phyloP scores from a whole-genome alignment of 1,140 invertebrate species.

The Apis florea region DNA sequence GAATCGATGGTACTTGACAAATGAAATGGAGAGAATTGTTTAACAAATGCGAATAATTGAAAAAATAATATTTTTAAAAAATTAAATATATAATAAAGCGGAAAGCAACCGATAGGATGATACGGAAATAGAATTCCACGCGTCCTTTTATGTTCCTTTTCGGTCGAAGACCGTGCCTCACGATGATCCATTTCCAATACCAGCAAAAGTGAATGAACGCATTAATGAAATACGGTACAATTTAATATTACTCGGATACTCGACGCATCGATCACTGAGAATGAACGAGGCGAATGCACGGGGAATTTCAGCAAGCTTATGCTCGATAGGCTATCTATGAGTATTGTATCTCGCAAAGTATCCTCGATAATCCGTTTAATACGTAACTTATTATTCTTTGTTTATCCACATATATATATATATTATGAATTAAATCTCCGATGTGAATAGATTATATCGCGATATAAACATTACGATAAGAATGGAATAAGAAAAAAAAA shows the following conservation, averaged over 20 bases:
- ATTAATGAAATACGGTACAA: conserved; percentile 29
- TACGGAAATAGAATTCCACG: neutral
- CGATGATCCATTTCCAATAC: conserved; percentile 39
- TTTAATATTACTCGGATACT: conserved; percentile 10
- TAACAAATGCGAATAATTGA: too few species aligned
- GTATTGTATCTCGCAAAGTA: neutral
- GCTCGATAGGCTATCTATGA: conserved; percentile 33
- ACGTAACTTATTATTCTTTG: neutral
- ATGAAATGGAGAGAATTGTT: too few species aligned
- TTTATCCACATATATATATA: neutral
- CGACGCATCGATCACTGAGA: conserved; percentile 14
- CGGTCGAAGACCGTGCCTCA: neutral
- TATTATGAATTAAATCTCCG: neutral
- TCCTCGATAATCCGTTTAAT: neutral
- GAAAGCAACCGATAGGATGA: too few species aligned
- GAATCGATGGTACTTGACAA: too few species aligned
- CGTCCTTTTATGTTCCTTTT: neutral
- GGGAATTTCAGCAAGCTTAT: conserved; percentile 11
- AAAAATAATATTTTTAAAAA: too few species aligned
- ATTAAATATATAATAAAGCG: too few species aligned
- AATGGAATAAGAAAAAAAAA: too few species aligned
- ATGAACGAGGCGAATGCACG: neutral
- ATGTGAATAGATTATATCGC: neutral
- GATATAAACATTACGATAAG: neutral
- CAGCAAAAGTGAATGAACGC: conserved; percentile 14